Percentiles rank a stretch among this genome's conserved stretches.
Evolutionary conservation across 2,888 invertebrate genomes (phyloP).

Genomic region (Agrotis ipsilon): DNA sequence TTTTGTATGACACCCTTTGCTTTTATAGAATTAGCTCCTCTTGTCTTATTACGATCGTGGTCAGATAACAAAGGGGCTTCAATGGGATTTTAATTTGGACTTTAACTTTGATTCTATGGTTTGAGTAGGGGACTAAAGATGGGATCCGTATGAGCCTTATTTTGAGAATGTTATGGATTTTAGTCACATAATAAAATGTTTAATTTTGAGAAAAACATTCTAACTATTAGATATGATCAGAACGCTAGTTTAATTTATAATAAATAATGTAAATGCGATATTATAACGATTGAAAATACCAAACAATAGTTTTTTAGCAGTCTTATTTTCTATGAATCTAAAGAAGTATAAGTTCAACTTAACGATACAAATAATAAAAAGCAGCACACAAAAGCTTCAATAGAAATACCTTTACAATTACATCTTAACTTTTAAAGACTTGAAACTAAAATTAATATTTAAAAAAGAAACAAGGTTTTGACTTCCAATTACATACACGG

Average conservation of each 20-base stretch:
- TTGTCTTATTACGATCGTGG: constrained; percentile 86
- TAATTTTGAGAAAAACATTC: not conserved
- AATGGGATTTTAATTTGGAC: constrained; percentile 83
- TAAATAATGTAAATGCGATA: not conserved
- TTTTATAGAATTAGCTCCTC: constrained; percentile 81
- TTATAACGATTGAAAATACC: not conserved
- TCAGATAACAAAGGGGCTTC: constrained; percentile 82
- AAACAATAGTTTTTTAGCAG: not conserved
- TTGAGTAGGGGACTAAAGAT: constrained; percentile 50
- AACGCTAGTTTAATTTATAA: not conserved
- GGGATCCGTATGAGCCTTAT: constrained; percentile 9
- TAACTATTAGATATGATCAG: not conserved
- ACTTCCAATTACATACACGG: constrained; percentile 81
- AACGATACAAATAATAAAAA: constrained; percentile 42
- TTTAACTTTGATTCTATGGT: constrained; percentile 68
- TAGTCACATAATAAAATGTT: not conserved
- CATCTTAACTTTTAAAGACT: constrained; percentile 52
- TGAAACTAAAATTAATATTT: constrained; percentile 66
- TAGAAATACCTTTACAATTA: constrained; percentile 52
- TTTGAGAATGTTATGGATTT: constrained; percentile 10
- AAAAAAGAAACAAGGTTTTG: constrained; percentile 77
- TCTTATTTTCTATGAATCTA: constrained; percentile 14
- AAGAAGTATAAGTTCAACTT: constrained; percentile 19
- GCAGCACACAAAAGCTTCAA: constrained; percentile 36
- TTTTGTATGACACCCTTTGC: constrained; percentile 86